Conservation (phyloP, 2,113 vertebrate genomes). For the Felis catus region F.catus_Fca126_mat1.0 CM031414.1:9563001-9563500, state of each 20-base stretch:
- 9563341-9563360: rapidly evolving
- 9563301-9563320: rapidly evolving
- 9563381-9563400: neutral
- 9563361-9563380: neutral
- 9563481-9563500: neutral
- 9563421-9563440: neutral
- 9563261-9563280: neutral
- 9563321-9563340: neutral
- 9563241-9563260: neutral
- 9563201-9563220: neutral
- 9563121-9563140: neutral
- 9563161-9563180: neutral
- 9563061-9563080: neutral
- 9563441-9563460: neutral
- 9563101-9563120: neutral
- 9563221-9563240: neutral
- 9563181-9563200: neutral
- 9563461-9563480: neutral
- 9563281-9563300: neutral
- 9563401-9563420: neutral
- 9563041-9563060: neutral
- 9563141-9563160: neutral
- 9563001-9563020: neutral
- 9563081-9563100: neutral
- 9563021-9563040: neutral